These are phyloP conservation scores for Girardinichthys multiradiatus DNA, from an alignment of 2,113 vertebrate species.

Conservation along the genomic window DNA sequence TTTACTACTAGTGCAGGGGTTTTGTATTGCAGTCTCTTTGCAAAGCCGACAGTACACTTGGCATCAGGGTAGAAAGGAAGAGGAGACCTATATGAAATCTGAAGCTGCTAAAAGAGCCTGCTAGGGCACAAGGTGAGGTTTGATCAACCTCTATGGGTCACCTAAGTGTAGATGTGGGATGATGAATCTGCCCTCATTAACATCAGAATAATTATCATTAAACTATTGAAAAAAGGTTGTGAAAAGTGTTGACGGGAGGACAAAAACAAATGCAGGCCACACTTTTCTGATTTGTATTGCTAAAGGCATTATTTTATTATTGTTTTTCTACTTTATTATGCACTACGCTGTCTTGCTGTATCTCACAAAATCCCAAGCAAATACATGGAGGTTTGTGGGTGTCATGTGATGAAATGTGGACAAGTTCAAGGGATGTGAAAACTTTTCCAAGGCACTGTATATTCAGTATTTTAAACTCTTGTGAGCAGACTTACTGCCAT, in stretches of 20 bases:
- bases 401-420: neutral
- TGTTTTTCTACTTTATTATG: neutral
- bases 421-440: neutral
- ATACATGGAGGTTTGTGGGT: neutral
- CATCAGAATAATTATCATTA: too few species aligned
- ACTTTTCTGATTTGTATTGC: neutral
- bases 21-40: neutral
- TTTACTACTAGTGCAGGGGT: neutral
- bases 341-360: neutral
- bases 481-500: slow-evolving; percentile 49
- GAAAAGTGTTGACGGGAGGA: neutral
- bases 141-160: neutral
- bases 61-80: too few species aligned
- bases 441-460: neutral
- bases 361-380: neutral
- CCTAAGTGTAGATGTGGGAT: neutral
- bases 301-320: neutral
- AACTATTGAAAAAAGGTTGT: neutral
- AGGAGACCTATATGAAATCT: too few species aligned
- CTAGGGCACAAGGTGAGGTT: neutral
- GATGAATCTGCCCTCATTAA: neutral
- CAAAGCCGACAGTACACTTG: neutral
- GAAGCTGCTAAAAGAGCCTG: too few species aligned
- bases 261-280: neutral
- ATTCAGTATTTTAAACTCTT: slow-evolving; percentile 66